Conservation (phyloP, 2,113 vertebrate species). For the Atlantisia rogersi region DNA sequence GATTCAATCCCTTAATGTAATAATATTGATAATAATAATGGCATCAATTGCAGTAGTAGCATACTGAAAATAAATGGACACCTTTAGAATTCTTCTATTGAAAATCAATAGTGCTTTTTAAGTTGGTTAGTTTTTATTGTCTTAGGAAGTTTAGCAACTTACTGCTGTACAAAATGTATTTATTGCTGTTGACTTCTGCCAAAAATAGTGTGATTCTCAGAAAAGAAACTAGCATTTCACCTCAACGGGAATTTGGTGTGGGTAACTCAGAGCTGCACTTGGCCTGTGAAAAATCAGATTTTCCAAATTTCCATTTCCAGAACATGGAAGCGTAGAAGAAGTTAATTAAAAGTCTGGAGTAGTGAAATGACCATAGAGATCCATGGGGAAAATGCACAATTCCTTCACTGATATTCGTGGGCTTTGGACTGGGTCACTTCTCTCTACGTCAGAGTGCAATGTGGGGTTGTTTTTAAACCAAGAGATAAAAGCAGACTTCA, state of each 20-base stretch:
- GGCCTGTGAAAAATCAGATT: not conserved
- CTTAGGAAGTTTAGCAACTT: not conserved
- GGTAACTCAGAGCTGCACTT: not conserved
- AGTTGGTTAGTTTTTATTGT: not conserved
- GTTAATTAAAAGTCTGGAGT: not conserved
- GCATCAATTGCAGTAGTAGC: not conserved
- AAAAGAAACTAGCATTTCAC: not conserved
- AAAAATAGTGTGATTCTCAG: not conserved
- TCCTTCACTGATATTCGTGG: not conserved
- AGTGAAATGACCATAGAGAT: not conserved
- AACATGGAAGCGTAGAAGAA: not conserved
- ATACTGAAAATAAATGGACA: not conserved
- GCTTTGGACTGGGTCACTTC: not conserved
- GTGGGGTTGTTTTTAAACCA: not conserved
- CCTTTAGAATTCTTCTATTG: not conserved
- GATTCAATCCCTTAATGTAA: not conserved
- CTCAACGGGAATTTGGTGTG: not conserved
- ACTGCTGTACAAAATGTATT: not conserved
- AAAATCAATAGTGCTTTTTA: not conserved
- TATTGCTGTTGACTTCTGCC: not conserved
- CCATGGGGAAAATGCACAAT: not conserved
- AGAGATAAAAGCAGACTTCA: not conserved
- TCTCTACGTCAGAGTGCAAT: not conserved
- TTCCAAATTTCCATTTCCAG: not conserved
- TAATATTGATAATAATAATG: not conserved